These are phyloP conservation scores for Ascaphus truei DNA, from an alignment of 2,113 vertebrate genomes.

Conservation along the genomic window DNA sequence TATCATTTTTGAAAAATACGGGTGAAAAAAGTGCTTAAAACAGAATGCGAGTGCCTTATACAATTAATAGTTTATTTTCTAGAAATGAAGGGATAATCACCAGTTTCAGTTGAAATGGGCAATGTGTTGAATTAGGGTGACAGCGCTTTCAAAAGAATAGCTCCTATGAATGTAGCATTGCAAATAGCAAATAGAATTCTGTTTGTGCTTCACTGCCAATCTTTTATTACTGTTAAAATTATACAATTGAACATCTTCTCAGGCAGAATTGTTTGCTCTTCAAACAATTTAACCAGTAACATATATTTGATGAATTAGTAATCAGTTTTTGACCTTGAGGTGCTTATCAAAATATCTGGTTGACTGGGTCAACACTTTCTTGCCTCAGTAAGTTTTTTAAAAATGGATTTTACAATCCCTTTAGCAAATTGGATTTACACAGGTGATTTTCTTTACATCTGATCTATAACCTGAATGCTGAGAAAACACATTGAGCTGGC, in stretches of 20 bases:
- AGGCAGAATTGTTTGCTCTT: constrained; percentile 52
- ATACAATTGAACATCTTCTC: constrained; percentile 49
- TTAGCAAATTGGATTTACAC: constrained; percentile 63
- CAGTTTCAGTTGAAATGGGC: constrained; percentile 60
- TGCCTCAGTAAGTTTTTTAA: constrained; percentile 53
- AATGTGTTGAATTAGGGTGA: constrained; percentile 65
- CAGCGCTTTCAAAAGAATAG: constrained; percentile 60
- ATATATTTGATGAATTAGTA: constrained; percentile 63
- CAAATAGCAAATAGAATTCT: constrained; percentile 61
- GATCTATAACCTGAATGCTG: constrained; percentile 50
- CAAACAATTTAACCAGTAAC: constrained; percentile 46
- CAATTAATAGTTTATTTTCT: constrained; percentile 24
- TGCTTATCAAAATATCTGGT: constrained; percentile 54
- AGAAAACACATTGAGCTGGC: constrained; percentile 43
- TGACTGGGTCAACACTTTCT: constrained; percentile 53
- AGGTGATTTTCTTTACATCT: constrained; percentile 58
- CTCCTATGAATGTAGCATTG: constrained; percentile 65
- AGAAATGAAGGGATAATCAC: constrained; percentile 45
- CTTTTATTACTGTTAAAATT: constrained; percentile 42
- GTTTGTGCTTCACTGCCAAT: constrained; percentile 41
- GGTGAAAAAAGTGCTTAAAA: constrained; percentile 67
- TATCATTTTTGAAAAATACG: constrained; percentile 73
- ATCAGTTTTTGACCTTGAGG: constrained; percentile 60
- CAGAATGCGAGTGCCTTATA: constrained; percentile 37
- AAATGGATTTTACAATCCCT: constrained; percentile 61